These are phyloP conservation scores for Cybosia mesomella DNA, from an alignment of 2,888 invertebrate species.

Conservation along the genomic window DNA sequence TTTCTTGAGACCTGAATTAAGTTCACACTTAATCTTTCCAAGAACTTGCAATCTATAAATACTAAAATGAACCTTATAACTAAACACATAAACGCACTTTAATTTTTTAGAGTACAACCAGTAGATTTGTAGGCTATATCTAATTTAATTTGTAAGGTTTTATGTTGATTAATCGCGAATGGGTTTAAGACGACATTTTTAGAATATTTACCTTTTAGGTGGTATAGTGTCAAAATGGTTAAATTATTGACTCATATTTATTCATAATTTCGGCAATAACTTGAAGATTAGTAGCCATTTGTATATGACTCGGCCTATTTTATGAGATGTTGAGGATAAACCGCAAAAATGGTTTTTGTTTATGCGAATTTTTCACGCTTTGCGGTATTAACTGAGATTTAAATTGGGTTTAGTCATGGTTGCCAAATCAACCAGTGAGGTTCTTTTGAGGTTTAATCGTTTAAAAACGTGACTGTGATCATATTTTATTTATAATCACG, in stretches of 20 bases:
- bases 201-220: constrained; percentile 49
- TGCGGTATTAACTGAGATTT: constrained; percentile 13
- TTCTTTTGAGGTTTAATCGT: neutral
- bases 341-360: constrained; percentile 17
- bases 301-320: constrained; percentile 25
- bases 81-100: rapidly evolving
- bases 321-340: constrained; percentile 25
- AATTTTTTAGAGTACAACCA: neutral
- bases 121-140: constrained; percentile 31
- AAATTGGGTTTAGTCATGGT: constrained; percentile 20
- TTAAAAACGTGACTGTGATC: neutral
- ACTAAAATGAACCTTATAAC: constrained; percentile 21
- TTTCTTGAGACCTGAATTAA: constrained; percentile 57
- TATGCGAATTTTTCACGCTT: constrained; percentile 21
- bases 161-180: constrained; percentile 68
- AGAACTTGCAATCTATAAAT: neutral
- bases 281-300: constrained; percentile 27
- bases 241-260: constrained; percentile 42
- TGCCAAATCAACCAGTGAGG: constrained; percentile 3
- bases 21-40: constrained; percentile 58
- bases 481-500: neutral
- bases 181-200: constrained; percentile 64
- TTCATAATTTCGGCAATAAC: constrained; percentile 36
- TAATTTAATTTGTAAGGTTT: constrained; percentile 75
- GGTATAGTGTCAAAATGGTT: constrained; percentile 33